A percentile compares a stretch with the other conserved stretches of the same genome.
These are phyloP conservation scores for Lepisosteus osseus DNA, from an alignment of 2,113 vertebrate species.

Conservation along the genomic window DNA sequence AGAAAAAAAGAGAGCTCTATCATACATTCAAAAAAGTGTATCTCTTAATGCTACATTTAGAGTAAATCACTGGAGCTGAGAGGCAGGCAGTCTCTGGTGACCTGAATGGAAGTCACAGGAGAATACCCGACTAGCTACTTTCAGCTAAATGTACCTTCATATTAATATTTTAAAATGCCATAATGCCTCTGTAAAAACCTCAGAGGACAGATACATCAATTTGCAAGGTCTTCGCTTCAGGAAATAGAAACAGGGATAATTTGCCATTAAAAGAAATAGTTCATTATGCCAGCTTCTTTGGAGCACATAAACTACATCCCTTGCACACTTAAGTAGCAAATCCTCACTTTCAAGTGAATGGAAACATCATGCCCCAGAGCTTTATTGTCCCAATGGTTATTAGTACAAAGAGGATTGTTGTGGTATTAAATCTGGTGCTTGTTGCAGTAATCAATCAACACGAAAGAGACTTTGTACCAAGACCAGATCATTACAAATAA, in stretches of 20 bases:
- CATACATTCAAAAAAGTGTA: conserved; percentile 67
- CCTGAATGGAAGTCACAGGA: conserved; percentile 84
- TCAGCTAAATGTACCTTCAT: conserved; percentile 98
- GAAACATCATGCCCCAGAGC: conserved; percentile 74
- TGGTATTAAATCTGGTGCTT: conserved; percentile 82
- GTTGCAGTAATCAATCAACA: conserved; percentile 85
- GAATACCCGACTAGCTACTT: conserved; percentile 88
- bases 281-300: conserved; percentile 83
- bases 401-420: conserved; percentile 88
- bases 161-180: conserved; percentile 99
- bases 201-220: conserved; percentile 96
- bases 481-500: conserved; percentile 80
- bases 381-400: conserved; percentile 82
- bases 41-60: conserved; percentile 95
- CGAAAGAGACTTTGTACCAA: conserved; percentile 73
- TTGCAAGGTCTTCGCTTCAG: conserved; percentile 87
- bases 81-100: conserved; percentile 89
- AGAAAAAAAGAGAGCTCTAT: conserved; percentile 56
- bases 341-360: conserved; percentile 83
- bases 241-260: conserved; percentile 89
- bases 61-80: conserved; percentile 89
- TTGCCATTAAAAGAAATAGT: conserved; percentile 89
- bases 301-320: conserved; percentile 81
- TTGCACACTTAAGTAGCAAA: conserved; percentile 86
- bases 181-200: conserved; percentile 92